Base-by-base conservation (phyloP, 2,797 vertebrate genomes). In the Ptychadena robeensis region DNA sequence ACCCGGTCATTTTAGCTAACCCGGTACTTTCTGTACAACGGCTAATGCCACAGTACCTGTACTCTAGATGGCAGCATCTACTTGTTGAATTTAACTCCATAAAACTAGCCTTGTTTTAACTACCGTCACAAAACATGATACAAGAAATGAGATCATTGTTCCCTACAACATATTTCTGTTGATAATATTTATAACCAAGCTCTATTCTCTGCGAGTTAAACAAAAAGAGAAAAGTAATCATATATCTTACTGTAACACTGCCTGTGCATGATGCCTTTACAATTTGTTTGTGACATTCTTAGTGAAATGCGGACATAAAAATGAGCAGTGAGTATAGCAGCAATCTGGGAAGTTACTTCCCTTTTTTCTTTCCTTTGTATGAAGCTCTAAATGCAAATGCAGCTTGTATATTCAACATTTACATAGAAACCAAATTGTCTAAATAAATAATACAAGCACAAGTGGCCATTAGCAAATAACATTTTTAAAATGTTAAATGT, bases 31-130 rank as follows among this genome's bases (percentile, higher is more conserved):
- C 34, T 69, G 11, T 69, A 69, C 38, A 27, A 69, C 14, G 35
- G 28, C 30, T 31, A 30, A 69, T 86, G 89, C 85, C 86, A 86
- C 69, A 81, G 86, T 85, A 35, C 79, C 44, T 88, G 87, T 87
- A 89, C 93, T 92, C 89, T 94, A 94, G 93, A 89, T 94, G 93
- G 92, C 93, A 93, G 90, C 91, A 86, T 92, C 87, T 88, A 86
- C 84, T 88, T 93, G 89, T 90, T 90, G 82, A 91, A 91, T 86
- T 73, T 72, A 77, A 88, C 67, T 84, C 68, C 28, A 85, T 70
- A 80, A 1, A 0, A 82, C 57, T 68, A 87, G 87, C 77, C 59
- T n/a, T 3, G 27, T 71, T 69, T 85, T 71, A 35, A 57, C 59
- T 86, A 88, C 28, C 67, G 69, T 44, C 73, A 79, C 64, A 82